Evolutionary conservation across 2,113 vertebrate species (phyloP).

Genomic region (Grallaria varia): DNA sequence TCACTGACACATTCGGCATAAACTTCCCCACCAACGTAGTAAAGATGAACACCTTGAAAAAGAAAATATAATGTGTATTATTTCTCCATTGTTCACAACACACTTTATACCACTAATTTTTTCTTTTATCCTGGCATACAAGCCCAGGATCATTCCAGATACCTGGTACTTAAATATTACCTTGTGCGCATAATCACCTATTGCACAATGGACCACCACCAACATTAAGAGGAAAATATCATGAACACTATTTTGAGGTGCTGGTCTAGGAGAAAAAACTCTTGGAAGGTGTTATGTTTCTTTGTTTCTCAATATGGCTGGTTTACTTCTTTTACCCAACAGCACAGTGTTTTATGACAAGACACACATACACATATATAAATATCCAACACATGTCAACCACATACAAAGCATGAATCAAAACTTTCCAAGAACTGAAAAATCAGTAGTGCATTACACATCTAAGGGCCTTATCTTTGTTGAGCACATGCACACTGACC

Average conservation of each 20-base stretch:
- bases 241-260: not conserved
- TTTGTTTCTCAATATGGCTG: not conserved
- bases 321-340: not conserved
- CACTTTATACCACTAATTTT: not conserved
- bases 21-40: constrained; percentile 94
- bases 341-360: not conserved
- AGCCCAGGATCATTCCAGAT: not conserved
- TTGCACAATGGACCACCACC: not conserved
- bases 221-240: not conserved
- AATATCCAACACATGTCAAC: not conserved
- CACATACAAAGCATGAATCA: not conserved
- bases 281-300: not conserved
- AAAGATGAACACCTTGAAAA: constrained; percentile 87
- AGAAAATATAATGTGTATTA: not conserved
- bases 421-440: not conserved
- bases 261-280: not conserved
- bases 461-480: not conserved
- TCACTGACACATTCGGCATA: constrained; percentile 96
- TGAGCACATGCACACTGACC: not conserved
- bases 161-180: not conserved
- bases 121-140: not conserved
- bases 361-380: not conserved
- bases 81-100: not conserved
- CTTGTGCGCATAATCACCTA: not conserved
- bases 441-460: not conserved